Evolutionary conservation across 2,888 invertebrate genomes (phyloP).

Genomic region (Mesoligia furuncula): DNA sequence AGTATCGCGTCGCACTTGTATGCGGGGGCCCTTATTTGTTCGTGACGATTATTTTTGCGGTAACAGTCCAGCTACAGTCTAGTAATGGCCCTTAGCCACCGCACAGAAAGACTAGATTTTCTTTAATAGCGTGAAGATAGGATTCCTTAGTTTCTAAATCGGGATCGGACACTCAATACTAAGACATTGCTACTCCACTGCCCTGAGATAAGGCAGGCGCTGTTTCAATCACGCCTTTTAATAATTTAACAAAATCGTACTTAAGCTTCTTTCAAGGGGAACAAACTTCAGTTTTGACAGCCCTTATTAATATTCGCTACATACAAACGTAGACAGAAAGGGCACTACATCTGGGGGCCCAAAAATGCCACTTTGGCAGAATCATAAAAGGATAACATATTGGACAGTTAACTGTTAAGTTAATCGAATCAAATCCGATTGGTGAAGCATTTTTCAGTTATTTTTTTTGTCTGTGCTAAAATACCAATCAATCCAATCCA

Average conservation of each 20-base stretch:
- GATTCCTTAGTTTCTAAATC: not conserved
- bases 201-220: too few relatives aligned
- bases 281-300: slow-evolving; percentile 16
- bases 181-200: not conserved
- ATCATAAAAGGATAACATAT: too few relatives aligned
- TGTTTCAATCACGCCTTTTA: slow-evolving; percentile 10
- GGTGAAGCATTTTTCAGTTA: too few relatives aligned
- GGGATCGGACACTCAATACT: not conserved
- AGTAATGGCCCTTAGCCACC: not conserved
- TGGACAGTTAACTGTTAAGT: too few relatives aligned
- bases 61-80: not conserved
- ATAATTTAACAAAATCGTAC: slow-evolving; percentile 14
- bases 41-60: not conserved
- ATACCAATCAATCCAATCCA: too few relatives aligned
- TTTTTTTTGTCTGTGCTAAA: too few relatives aligned
- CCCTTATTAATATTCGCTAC: slow-evolving; percentile 9
- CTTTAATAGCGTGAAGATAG: not conserved
- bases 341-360: not conserved
- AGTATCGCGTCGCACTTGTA: too few relatives aligned
- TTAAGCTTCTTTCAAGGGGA: slow-evolving; percentile 21
- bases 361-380: too few relatives aligned
- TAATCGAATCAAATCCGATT: too few relatives aligned
- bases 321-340: not conserved
- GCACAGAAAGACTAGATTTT: not conserved
- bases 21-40: not conserved